Percentiles rank a stretch among this genome's conserved stretches.
Conservation (phyloP, 1,140 invertebrate species). For the Bombus huntii region DNA sequence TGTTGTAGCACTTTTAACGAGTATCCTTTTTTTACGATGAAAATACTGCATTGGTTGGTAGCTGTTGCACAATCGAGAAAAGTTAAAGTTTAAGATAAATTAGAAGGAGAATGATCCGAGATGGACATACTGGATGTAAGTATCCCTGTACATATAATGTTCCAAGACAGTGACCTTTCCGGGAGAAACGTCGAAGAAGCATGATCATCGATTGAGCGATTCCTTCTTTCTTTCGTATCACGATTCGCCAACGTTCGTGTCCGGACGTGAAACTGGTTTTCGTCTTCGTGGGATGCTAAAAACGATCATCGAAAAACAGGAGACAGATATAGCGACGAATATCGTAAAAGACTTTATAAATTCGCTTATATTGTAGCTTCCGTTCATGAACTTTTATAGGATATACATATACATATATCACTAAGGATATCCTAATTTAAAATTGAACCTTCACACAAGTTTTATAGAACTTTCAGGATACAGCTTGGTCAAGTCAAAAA, state of each 20-base stretch:
- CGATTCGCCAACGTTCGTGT: constrained; percentile 52
- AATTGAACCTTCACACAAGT: not conserved
- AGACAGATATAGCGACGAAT: constrained; percentile 14
- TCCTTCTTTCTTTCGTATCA: constrained; percentile 53
- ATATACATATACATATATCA: not conserved
- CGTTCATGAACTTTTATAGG: too few species aligned
- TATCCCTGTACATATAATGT: not conserved
- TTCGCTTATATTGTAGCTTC: too few species aligned
- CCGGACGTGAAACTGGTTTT: constrained; percentile 61
- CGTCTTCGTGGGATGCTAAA: constrained; percentile 51
- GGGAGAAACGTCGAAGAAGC: constrained; percentile 33
- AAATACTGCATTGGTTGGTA: not conserved
- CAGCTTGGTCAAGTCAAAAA: not conserved
- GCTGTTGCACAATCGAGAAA: not conserved
- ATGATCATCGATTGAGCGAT: constrained; percentile 52
- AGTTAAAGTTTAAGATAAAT: not conserved
- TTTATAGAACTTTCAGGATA: not conserved
- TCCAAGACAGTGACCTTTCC: constrained; percentile 32
- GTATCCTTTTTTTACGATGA: not conserved
- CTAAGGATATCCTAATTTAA: not conserved
- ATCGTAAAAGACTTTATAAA: constrained; percentile 14
- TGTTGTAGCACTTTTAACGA: constrained; percentile 26
- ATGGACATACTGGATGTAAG: not conserved
- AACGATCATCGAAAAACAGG: constrained; percentile 52
- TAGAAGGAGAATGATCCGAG: not conserved